Evolutionary conservation across 1,140 invertebrate species (phyloP).

Genomic region (Solen grandis): DNA sequence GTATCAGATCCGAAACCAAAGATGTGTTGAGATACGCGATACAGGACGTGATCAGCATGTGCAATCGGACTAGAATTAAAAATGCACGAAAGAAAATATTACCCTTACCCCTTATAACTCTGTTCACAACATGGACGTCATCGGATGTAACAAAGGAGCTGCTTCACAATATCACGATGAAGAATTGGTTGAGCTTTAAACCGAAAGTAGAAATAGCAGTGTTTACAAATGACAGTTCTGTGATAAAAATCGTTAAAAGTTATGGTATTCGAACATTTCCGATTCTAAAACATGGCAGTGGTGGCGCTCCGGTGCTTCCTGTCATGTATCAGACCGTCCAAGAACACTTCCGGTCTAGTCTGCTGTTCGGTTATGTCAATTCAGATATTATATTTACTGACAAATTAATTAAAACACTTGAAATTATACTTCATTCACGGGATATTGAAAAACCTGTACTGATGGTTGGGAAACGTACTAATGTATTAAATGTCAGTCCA

Average conservation of each 20-base stretch:
- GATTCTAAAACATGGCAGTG: constrained; percentile 19
- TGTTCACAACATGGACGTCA: background rate
- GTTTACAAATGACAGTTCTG: constrained; percentile 43
- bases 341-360: background rate
- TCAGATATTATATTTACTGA: constrained; percentile 58
- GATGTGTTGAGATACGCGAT: background rate
- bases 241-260: constrained; percentile 1
- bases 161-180: constrained; percentile 47
- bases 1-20: background rate
- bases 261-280: constrained; percentile 38
- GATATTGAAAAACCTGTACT: constrained; percentile 22
- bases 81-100: background rate
- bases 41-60: background rate
- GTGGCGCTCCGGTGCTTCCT: constrained; percentile 53
- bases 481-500: constrained; percentile 35
- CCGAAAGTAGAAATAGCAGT: constrained; percentile 42
- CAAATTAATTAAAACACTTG: constrained; percentile 39
- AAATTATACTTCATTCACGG: background rate
- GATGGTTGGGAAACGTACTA: constrained; percentile 42
- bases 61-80: background rate
- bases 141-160: background rate
- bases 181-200: constrained; percentile 45
- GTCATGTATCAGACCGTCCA: constrained; percentile 48
- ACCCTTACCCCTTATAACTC: background rate
- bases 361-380: constrained; percentile 55